Conservation (phyloP, 2,888 invertebrate species). For the Dicyrtoma fusca region DNA sequence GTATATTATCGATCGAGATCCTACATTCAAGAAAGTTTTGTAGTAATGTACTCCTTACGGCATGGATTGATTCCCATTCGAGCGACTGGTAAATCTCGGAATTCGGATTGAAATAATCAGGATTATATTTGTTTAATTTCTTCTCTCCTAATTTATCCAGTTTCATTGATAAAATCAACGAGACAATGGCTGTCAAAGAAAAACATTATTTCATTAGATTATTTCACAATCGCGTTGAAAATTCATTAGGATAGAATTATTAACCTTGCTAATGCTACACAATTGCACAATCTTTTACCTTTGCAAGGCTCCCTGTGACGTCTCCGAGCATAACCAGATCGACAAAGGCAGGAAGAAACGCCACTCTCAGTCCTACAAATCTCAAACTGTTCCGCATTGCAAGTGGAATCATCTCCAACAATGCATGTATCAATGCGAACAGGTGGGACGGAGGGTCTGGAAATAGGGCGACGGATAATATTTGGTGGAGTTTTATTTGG, state of each 20-base stretch:
- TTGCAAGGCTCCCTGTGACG: conserved; percentile 77
- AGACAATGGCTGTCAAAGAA: conserved; percentile 66
- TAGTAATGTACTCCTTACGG: conserved; percentile 69
- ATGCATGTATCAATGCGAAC: conserved; percentile 87
- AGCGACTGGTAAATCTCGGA: conserved; percentile 81
- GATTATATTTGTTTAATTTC: conserved; percentile 73
- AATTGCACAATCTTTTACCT: conserved; percentile 58
- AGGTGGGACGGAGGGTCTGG: conserved; percentile 51
- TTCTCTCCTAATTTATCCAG: conserved; percentile 82
- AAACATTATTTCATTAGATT: background rate
- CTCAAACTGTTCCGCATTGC: conserved; percentile 84
- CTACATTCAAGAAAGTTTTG: background rate
- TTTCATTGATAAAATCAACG: conserved; percentile 76
- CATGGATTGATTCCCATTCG: conserved; percentile 82
- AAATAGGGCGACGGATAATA: conserved; percentile 51
- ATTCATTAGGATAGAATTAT: background rate
- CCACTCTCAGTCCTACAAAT: conserved; percentile 82
- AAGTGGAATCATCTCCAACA: conserved; percentile 88
- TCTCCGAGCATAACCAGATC: conserved; percentile 71
- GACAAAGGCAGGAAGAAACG: conserved; percentile 85
- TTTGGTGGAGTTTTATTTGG: conserved; percentile 47
- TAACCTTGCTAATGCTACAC: background rate
- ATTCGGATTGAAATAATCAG: conserved; percentile 72
- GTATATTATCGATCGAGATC: too few species aligned
- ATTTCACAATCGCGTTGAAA: background rate